Conservation (phyloP, 2,888 invertebrate species). For the Leptinotarsa rubiginosa region DNA sequence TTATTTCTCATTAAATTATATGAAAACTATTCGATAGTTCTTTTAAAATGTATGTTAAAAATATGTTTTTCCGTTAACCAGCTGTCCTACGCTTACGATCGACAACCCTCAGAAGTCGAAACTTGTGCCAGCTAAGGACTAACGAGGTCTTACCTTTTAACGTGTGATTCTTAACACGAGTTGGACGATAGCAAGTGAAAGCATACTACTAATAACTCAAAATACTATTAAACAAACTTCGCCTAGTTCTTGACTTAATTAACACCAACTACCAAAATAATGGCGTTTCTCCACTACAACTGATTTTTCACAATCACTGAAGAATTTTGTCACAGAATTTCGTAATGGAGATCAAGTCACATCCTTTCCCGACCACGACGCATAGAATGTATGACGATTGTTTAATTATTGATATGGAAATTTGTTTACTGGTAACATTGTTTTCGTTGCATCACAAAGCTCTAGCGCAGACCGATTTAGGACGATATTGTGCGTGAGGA, state of each 20-base stretch:
- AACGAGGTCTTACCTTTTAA: too few species aligned
- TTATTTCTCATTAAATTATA: background rate
- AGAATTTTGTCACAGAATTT: background rate
- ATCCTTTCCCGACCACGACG: background rate
- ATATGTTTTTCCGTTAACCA: background rate
- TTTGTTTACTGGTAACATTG: constrained; percentile 12
- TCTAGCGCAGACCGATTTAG: background rate
- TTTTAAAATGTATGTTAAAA: too few species aligned
- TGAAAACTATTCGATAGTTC: background rate
- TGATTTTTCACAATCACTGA: background rate
- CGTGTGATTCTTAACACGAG: too few species aligned
- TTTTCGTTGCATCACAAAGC: background rate
- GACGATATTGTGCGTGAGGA: background rate
- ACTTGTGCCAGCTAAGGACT: too few species aligned
- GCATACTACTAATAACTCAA: too few species aligned
- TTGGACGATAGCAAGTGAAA: too few species aligned
- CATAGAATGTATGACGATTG: background rate
- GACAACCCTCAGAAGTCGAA: too few species aligned
- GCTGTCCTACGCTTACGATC: too few species aligned
- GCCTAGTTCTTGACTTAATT: too few species aligned
- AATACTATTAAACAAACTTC: too few species aligned
- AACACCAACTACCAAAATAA: too few species aligned
- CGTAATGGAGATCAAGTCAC: background rate
- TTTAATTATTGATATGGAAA: constrained; percentile 6
- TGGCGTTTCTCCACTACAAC: background rate